Conservation (phyloP, 2,113 vertebrate genomes). For the Accipiter cooperii region DNA sequence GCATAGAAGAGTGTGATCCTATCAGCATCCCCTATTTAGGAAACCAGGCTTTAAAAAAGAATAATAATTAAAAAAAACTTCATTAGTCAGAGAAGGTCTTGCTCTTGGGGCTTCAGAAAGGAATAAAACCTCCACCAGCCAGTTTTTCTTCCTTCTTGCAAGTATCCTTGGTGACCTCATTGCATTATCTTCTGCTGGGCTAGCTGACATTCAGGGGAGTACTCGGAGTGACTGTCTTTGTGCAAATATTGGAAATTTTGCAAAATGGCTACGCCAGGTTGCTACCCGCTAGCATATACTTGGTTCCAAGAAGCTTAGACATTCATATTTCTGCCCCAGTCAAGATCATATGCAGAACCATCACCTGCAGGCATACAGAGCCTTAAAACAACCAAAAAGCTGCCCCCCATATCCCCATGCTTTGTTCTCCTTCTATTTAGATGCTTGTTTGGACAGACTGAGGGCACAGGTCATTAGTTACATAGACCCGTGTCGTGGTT, state of each 20-base stretch:
- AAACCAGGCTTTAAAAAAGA: background rate
- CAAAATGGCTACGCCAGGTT: background rate
- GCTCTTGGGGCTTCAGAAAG: background rate
- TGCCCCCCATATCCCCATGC: rapidly evolving
- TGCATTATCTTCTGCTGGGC: background rate
- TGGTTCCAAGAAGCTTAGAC: background rate
- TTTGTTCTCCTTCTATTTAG: background rate
- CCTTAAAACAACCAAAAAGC: background rate
- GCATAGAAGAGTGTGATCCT: background rate
- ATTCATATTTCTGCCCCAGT: background rate
- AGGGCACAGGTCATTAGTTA: background rate
- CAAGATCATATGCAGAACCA: background rate
- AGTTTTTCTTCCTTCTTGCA: background rate
- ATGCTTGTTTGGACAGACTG: background rate
- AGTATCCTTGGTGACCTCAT: background rate
- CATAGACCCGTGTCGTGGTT: too few relatives aligned
- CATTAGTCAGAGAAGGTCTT: background rate
- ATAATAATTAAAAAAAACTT: background rate
- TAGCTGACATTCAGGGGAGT: background rate
- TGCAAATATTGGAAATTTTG: too few relatives aligned
- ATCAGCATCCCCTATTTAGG: background rate
- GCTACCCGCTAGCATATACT: background rate
- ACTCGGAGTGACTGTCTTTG: background rate
- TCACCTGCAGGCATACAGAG: background rate
- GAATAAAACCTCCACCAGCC: background rate